Conservation (phyloP, 2,888 invertebrate species). For the Emmelina monodactyla region DNA sequence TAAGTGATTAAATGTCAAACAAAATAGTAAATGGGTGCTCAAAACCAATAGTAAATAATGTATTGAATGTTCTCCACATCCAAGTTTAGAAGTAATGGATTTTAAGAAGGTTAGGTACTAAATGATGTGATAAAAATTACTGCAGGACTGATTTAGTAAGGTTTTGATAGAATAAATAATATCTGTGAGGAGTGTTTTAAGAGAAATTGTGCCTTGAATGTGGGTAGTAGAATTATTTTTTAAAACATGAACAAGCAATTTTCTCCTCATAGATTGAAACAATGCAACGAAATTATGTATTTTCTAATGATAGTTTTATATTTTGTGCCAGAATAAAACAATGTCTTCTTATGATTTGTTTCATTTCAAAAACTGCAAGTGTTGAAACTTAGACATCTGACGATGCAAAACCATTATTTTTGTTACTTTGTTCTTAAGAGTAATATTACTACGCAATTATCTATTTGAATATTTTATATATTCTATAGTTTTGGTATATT, state of each 20-base stretch:
- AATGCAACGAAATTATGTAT: conserved; percentile 29
- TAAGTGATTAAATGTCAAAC: no score
- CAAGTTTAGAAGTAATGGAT: background rate
- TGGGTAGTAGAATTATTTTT: conserved; percentile 15
- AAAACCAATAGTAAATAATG: background rate
- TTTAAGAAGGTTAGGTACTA: background rate
- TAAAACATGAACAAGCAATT: conserved; percentile 2
- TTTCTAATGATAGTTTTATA: conserved; percentile 36
- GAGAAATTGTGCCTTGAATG: conserved; percentile 38
- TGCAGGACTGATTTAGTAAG: conserved; percentile 13
- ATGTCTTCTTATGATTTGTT: conserved; percentile 24
- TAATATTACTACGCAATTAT: no score
- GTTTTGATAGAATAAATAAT: conserved; percentile 18
- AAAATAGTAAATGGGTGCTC: background rate
- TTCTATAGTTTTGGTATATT: no score
- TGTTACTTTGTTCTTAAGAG: no score
- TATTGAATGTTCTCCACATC: background rate
- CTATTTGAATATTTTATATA: no score
- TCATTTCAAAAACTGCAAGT: no score
- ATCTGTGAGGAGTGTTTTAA: conserved; percentile 31
- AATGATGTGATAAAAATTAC: background rate
- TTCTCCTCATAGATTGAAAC: conserved; percentile 37
- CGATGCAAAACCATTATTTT: no score
- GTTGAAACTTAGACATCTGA: no score
- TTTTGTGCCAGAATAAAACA: conserved; percentile 30